A percentile compares a stretch with the other conserved stretches of the same genome.
Conservation (phyloP, 2,797 vertebrate genomes). For the Clarias pachynema region DNA sequence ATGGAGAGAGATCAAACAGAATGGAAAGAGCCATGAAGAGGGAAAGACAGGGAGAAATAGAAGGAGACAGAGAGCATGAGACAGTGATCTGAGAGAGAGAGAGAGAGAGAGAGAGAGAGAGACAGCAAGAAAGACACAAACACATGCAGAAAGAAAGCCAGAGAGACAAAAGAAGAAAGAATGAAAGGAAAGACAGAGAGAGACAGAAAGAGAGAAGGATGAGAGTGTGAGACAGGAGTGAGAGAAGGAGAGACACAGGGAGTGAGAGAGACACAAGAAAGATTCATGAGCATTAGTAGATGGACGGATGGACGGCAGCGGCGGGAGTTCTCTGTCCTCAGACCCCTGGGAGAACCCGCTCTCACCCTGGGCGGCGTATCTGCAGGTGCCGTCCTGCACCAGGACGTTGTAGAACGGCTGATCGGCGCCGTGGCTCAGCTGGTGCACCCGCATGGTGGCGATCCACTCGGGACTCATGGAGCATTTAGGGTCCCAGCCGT, state of each 20-base stretch:
- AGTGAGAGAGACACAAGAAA: neutral
- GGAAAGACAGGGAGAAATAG: neutral
- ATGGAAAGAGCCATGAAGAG: too few relatives aligned
- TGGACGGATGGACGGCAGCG: neutral
- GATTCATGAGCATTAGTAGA: neutral
- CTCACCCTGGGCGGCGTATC: constrained; percentile 93
- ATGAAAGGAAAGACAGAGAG: too few relatives aligned
- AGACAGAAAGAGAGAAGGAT: neutral
- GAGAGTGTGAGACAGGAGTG: neutral
- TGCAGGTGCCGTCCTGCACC: constrained; percentile 93
- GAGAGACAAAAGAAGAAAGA: neutral
- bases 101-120: neutral
- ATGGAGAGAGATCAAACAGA: neutral
- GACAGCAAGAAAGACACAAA: neutral
- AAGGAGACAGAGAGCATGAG: neutral
- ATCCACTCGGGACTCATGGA: constrained; percentile 99
- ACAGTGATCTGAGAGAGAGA: too few relatives aligned
- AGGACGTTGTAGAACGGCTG: constrained; percentile 98
- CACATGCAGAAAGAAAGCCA: neutral
- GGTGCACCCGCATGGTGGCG: constrained; percentile 93
- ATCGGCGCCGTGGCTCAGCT: constrained; percentile 86
- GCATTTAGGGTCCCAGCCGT: constrained; percentile 96
- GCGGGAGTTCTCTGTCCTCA: neutral
- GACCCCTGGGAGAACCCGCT: neutral
- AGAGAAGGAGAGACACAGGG: neutral